Evolutionary conservation across 1,140 invertebrate species (phyloP).

Genomic region (Ridgeia piscesae): DNA sequence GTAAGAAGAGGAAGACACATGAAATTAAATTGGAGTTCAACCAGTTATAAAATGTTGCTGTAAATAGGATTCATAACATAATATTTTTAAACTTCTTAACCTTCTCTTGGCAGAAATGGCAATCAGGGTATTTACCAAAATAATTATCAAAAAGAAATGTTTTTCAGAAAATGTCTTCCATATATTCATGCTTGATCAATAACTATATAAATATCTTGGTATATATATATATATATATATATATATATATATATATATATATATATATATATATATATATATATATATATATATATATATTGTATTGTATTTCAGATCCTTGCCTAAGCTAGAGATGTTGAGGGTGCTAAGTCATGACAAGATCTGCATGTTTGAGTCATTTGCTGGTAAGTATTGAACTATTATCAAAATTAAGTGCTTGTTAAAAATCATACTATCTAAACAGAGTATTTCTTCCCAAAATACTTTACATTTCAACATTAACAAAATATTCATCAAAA

Average conservation of each 20-base stretch:
- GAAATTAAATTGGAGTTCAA: not conserved
- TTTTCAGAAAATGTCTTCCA: not conserved
- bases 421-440: not conserved
- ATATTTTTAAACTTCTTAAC: not conserved
- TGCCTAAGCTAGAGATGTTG: not conserved
- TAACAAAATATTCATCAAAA: no score
- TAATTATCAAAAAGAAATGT: not conserved
- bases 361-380: not conserved
- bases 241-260: no score
- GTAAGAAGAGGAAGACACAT: not conserved
- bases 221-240: no score
- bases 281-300: not conserved
- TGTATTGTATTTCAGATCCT: not conserved
- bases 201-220: no score
- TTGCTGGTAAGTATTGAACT: not conserved
- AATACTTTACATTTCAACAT: no score
- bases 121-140: not conserved
- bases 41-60: not conserved
- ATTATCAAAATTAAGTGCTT: not conserved
- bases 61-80: not conserved
- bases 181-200: not conserved
- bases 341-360: not conserved
- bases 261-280: no score
- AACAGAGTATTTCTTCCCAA: no score
- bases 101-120: not conserved